Evolutionary conservation across 1,140 invertebrate species (phyloP).

Genomic region (Idris sp.): DNA sequence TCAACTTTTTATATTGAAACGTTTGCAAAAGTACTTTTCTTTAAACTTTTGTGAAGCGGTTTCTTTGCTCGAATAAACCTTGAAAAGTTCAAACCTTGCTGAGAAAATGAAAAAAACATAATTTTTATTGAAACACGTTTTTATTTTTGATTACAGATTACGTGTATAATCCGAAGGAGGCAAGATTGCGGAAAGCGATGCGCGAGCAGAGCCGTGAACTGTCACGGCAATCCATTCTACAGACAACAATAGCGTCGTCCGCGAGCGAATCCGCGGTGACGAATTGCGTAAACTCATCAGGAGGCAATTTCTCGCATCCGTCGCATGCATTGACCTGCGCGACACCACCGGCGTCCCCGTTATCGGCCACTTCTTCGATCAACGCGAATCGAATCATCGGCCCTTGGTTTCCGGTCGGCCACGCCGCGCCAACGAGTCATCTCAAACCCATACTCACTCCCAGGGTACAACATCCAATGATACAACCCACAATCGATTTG

Average conservation of each 20-base stretch:
- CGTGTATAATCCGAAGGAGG: conserved; percentile 83
- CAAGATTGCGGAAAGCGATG: conserved; percentile 81
- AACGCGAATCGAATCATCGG: conserved; percentile 69
- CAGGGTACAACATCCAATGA: conserved; percentile 65
- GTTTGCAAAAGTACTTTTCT: conserved; percentile 57
- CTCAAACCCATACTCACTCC: conserved; percentile 73
- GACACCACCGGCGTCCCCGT: conserved; percentile 65
- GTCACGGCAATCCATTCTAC: conserved; percentile 73
- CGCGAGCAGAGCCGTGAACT: conserved; percentile 78
- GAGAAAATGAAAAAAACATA: no score
- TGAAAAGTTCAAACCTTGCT: conserved; percentile 51
- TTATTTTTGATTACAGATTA: conserved; percentile 80
- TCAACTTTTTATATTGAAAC: conserved; percentile 57
- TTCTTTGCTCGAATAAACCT: conserved; percentile 45
- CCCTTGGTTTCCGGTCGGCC: conserved; percentile 72
- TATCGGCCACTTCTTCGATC: conserved; percentile 66
- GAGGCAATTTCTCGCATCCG: conserved; percentile 66
- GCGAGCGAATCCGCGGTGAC: conserved; percentile 70
- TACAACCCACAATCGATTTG: conserved; percentile 49
- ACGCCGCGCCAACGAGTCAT: conserved; percentile 65
- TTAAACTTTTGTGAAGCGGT: conserved; percentile 39
- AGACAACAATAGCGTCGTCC: conserved; percentile 61
- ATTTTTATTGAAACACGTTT: no score
- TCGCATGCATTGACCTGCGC: conserved; percentile 65
- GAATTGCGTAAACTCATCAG: conserved; percentile 61